phyloP scores from a whole-genome alignment of 1,140 invertebrate species.

The Muscidifurax raptorellus region DNA sequence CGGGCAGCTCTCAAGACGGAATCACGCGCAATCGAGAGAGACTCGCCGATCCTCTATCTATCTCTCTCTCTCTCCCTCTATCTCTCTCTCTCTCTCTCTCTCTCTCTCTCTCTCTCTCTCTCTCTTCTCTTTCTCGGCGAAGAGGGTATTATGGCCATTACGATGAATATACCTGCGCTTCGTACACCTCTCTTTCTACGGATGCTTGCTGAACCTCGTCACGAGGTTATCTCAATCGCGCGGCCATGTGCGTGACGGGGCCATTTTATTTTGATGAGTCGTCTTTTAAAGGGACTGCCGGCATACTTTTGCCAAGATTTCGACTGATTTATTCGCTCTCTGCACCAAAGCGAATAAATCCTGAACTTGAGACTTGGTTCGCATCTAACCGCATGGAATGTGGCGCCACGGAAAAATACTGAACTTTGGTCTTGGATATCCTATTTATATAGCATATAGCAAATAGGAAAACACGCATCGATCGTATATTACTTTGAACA shows the following conservation, averaged over 20 bases:
- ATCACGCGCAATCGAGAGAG: neutral
- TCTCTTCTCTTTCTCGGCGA: neutral
- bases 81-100: no score
- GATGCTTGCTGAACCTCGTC: conserved; percentile 45
- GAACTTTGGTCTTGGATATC: no score
- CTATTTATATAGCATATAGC: no score
- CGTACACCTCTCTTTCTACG: conserved; percentile 2
- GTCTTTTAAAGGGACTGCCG: neutral
- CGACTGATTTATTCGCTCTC: conserved; percentile 11
- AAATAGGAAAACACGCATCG: no score
- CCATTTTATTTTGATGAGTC: neutral
- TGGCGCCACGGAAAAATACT: no score
- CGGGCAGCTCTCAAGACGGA: neutral
- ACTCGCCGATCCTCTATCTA: conserved; percentile 20
- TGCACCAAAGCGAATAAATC: no score
- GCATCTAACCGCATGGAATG: no score
- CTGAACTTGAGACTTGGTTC: no score
- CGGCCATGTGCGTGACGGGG: neutral
- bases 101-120: no score
- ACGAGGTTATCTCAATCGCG: conserved; percentile 56
- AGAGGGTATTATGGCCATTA: conserved; percentile 45
- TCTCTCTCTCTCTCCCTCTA: no score
- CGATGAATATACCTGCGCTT: conserved; percentile 38
- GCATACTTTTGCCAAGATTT: no score
- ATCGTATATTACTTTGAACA: no score